A percentile compares a stretch with the other conserved stretches of the same genome.
phyloP scores from a whole-genome alignment of 2,113 vertebrate genomes.

The Cyprinodon variegatus region DNA sequence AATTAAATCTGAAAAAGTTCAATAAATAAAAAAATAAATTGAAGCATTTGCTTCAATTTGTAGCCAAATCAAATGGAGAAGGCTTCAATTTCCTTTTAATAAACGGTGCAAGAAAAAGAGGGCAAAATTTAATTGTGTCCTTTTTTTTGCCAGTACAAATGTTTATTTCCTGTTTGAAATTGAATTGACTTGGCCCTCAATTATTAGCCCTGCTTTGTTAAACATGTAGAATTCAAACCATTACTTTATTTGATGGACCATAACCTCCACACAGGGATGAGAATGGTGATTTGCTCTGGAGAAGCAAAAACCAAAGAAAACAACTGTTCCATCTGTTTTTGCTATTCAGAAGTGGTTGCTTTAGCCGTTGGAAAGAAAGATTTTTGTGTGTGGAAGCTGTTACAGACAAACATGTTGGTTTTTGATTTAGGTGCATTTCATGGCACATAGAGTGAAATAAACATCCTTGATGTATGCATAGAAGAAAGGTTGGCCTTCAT shows the following conservation, averaged over 20 bases:
- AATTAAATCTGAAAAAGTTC: neutral
- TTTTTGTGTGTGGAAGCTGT: neutral
- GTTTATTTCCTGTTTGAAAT: neutral
- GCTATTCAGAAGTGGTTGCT: neutral
- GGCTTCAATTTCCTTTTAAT: neutral
- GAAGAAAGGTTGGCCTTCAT: neutral
- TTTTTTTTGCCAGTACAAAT: neutral
- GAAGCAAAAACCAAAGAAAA: neutral
- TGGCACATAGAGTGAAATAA: neutral
- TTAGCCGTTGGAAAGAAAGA: neutral
- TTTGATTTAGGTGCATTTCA: neutral
- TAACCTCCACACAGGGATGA: neutral
- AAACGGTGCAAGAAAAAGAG: neutral
- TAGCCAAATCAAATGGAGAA: neutral
- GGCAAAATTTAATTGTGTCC: neutral
- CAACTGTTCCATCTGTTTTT: neutral
- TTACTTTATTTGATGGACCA: neutral
- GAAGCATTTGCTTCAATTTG: neutral
- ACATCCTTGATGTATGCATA: neutral
- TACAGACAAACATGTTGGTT: neutral
- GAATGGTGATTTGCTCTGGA: neutral
- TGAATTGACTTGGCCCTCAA: no score
- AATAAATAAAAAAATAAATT: neutral
- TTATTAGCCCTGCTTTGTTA: no score
- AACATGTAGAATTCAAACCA: no score